Evolutionary conservation across 2,113 vertebrate genomes (phyloP).

Genomic region (Entosphenus tridentatus): DNA sequence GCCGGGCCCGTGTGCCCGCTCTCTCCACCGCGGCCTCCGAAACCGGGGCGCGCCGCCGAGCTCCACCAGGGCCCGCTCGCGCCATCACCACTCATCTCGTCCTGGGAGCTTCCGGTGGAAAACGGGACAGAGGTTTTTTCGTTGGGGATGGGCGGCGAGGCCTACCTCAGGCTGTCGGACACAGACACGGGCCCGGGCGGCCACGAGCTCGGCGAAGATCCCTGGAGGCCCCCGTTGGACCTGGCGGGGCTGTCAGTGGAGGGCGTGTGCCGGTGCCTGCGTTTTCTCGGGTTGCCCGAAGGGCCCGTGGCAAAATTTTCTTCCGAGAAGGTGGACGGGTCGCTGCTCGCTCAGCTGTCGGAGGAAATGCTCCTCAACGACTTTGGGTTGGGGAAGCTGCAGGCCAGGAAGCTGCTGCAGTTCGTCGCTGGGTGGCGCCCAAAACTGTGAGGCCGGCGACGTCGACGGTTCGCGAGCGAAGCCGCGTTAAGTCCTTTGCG

Average conservation of each 20-base stretch:
- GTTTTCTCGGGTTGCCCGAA: slow-evolving; percentile 82
- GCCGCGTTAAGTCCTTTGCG: no score
- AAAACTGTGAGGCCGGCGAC: slow-evolving; percentile 35
- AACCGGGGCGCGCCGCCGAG: no score
- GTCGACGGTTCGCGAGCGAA: no score
- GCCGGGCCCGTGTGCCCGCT: no score
- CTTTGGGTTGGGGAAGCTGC: slow-evolving; percentile 77
- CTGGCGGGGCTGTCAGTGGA: slow-evolving; percentile 67
- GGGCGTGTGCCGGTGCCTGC: slow-evolving; percentile 69
- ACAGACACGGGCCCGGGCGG: no score
- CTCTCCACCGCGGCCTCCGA: no score
- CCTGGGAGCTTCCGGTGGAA: no score
- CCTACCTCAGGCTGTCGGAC: no score
- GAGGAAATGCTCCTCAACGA: slow-evolving; percentile 93
- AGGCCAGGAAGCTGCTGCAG: slow-evolving; percentile 95
- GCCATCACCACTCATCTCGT: no score
- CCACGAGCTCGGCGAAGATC: background rate
- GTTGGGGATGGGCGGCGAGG: no score
- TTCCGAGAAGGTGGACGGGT: slow-evolving; percentile 75
- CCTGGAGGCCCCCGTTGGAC: slow-evolving; percentile 66
- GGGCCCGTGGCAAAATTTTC: slow-evolving; percentile 63
- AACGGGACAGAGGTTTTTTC: no score
- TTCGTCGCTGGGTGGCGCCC: slow-evolving; percentile 97
- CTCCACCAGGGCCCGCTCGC: no score
- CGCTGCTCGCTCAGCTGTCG: slow-evolving; percentile 79